Base-by-base conservation (phyloP, 2,888 invertebrate genomes). In the Ophioninae sp. region DNA sequence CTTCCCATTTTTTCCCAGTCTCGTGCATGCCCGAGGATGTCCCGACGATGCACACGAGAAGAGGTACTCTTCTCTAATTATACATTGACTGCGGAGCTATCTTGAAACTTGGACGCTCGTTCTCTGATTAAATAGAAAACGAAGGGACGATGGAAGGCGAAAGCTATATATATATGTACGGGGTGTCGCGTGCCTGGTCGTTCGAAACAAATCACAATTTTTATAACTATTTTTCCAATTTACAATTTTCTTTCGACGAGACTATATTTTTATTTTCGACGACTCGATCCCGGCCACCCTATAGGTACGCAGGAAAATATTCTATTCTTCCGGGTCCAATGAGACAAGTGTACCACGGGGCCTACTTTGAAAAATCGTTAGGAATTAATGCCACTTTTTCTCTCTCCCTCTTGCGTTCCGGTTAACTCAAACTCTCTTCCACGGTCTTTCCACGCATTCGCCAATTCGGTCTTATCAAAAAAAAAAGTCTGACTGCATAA, bases 41-140 rank as follows among this genome's bases (percentile, higher is more conserved):
- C 51, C 10, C 23, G 76, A 68, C 68, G 44, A 77, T 68, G 44
- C 61, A 44, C 23, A 64, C 30, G 22, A 44, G 51, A 13, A 44
- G 10, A 44, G 51, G 37, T 69, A 22, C 17, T n/a, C 51, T 56
- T 37, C 23, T 64, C 64, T 78, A 78, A 78, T 71, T 78, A 78
- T 78, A 78, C 63, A 78, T 78, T 64, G 64, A 64, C 78, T 22
- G 71, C 17, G 39, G 56, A 71, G 58, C 71, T 22, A 39, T 63
- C 69, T 63, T 20, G 77, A 41, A 63, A 44, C 44, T 44, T 10
- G 44, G 44, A 44, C 41, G n/a, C 68, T 59, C 76, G 59, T 22
- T 37, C 65, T 64, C 37, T 44, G 44, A 41, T 68, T 30, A 44
- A 68, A 76, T 22, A 41, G 23, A 68, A 68, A 41, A 68, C 78